A percentile compares a stretch with the other conserved stretches of the same genome.
Evolutionary conservation across 2,888 invertebrate genomes (phyloP).

Genomic region (Cataglyphis cursor): DNA sequence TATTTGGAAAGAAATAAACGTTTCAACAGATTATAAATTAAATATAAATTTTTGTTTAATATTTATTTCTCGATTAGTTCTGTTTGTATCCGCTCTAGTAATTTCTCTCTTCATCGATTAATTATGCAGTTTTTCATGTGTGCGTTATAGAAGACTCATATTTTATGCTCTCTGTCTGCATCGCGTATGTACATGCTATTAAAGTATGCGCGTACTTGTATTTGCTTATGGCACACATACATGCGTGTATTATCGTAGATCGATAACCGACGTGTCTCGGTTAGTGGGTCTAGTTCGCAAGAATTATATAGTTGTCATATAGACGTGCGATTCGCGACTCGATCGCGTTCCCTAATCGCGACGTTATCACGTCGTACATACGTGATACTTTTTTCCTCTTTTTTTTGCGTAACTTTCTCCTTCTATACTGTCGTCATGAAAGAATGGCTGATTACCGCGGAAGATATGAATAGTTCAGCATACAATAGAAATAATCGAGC

Average conservation of each 20-base stretch:
- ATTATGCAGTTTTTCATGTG: neutral
- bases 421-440: neutral
- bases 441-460: neutral
- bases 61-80: neutral
- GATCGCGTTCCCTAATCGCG: slow-evolving; percentile 46
- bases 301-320: slow-evolving; percentile 62
- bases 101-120: neutral
- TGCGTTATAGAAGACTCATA: neutral
- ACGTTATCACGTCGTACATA: slow-evolving; percentile 55
- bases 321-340: slow-evolving; percentile 52
- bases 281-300: slow-evolving; percentile 79
- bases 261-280: slow-evolving; percentile 73
- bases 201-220: slow-evolving; percentile 39
- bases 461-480: neutral
- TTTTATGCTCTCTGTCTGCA: neutral
- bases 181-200: slow-evolving; percentile 4
- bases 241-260: slow-evolving; percentile 70
- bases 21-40: neutral
- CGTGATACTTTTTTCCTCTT: slow-evolving; percentile 29
- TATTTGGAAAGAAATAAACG: neutral
- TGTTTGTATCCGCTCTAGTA: neutral
- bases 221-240: slow-evolving; percentile 65
- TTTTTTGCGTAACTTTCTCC: neutral
- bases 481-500: neutral
- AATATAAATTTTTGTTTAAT: neutral